Evolutionary conservation across 2,797 vertebrate genomes (phyloP).

Genomic region (Micromesistius poutassou): DNA sequence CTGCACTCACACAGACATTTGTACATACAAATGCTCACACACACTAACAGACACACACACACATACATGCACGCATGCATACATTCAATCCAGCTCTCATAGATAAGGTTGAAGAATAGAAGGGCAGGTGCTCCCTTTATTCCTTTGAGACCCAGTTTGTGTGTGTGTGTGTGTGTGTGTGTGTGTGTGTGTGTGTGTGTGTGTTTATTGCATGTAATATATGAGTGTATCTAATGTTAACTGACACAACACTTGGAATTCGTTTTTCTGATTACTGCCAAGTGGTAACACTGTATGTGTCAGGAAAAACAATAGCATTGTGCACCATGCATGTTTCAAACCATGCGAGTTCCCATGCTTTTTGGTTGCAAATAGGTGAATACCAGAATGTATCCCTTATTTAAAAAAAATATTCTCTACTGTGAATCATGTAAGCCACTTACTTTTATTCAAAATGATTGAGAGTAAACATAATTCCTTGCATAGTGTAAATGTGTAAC

Average conservation of each 20-base stretch:
- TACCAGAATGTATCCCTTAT: too few species aligned
- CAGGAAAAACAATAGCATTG: neutral
- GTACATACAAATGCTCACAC: constrained; percentile 3
- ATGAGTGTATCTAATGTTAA: neutral
- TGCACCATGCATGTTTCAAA: too few species aligned
- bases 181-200: neutral
- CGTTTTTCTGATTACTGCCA: neutral
- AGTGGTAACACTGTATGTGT: neutral
- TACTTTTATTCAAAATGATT: too few species aligned
- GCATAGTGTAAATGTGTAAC: too few species aligned
- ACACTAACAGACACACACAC: neutral
- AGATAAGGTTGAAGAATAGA: constrained; percentile 47
- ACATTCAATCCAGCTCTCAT: constrained; percentile 36
- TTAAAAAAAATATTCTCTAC: too few species aligned
- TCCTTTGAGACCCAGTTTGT: constrained; percentile 37
- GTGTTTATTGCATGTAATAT: neutral
- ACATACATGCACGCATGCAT: constrained; percentile 22
- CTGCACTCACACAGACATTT: constrained; percentile 30
- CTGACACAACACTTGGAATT: neutral
- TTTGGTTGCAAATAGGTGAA: too few species aligned
- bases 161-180: neutral
- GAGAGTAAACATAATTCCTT: too few species aligned
- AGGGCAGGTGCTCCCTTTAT: constrained; percentile 56
- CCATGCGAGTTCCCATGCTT: too few species aligned
- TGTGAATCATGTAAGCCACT: too few species aligned